phyloP scores from a whole-genome alignment of 2,888 invertebrate genomes.

The Amblyjoppa proteus region DNA sequence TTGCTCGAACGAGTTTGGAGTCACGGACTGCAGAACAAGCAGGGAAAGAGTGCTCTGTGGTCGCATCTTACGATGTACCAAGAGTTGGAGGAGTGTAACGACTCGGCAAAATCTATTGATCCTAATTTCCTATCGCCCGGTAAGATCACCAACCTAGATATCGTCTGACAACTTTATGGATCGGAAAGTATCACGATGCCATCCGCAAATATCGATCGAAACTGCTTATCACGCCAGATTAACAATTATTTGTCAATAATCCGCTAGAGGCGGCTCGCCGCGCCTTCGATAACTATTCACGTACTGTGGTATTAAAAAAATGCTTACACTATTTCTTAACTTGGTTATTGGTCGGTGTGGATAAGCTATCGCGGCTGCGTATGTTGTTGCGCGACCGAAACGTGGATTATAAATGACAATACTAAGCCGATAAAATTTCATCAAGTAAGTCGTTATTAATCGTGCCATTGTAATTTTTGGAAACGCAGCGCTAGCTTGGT shows the following conservation, averaged over 20 bases:
- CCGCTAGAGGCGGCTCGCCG: neutral
- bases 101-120: constrained; percentile 87
- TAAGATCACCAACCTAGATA: constrained; percentile 84
- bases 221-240: constrained; percentile 27
- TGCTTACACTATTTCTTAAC: neutral
- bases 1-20: constrained; percentile 98
- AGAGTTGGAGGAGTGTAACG: constrained; percentile 91
- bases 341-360: constrained; percentile 6
- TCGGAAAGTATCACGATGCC: neutral
- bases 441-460: constrained; percentile 37
- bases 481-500: constrained; percentile 95
- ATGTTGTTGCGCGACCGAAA: neutral
- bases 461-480: constrained; percentile 62
- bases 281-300: constrained; percentile 10
- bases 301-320: constrained; percentile 34
- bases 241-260: constrained; percentile 2
- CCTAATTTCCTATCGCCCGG: constrained; percentile 88
- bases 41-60: constrained; percentile 99
- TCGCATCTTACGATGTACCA: constrained; percentile 96
- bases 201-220: constrained; percentile 7
- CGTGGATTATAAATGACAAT: neutral
- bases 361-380: neutral
- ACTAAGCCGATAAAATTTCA: neutral
- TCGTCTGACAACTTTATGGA: neutral
- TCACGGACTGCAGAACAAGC: constrained; percentile 97